These are phyloP conservation scores for Globodera ellingtonae DNA, from an alignment of 1,140 invertebrate genomes.

Conservation along the genomic window DNA sequence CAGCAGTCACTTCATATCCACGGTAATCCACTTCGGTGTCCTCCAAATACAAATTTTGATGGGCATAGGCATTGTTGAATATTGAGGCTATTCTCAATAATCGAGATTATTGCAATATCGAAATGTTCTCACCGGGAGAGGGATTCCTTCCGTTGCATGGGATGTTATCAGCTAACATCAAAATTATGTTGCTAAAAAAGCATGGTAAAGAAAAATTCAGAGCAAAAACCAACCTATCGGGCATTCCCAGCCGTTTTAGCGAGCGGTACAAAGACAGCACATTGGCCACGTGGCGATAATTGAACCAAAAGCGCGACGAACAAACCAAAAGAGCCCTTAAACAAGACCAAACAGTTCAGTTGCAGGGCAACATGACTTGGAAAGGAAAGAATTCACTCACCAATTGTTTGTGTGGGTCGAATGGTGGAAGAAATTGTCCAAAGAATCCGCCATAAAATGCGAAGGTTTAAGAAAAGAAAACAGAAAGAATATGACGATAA, in stretches of 20 bases:
- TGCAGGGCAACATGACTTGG: background rate
- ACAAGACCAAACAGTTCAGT: background rate
- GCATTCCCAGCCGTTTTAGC: slow-evolving; percentile 94
- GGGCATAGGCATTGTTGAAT: slow-evolving; percentile 95
- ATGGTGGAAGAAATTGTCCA: slow-evolving; percentile 16
- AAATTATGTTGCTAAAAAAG: slow-evolving; percentile 77
- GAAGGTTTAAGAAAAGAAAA: background rate
- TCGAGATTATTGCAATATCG: background rate
- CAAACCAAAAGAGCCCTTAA: slow-evolving; percentile 91
- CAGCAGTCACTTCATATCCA: slow-evolving; percentile 96
- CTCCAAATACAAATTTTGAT: slow-evolving; percentile 90
- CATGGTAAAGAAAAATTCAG: background rate
- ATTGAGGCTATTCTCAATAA: slow-evolving; percentile 74
- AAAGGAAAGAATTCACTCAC: background rate
- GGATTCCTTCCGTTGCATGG: slow-evolving; percentile 97
- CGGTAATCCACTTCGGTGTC: slow-evolving; percentile 99
- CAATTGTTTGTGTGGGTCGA: slow-evolving; percentile 37
- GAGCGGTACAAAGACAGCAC: slow-evolving; percentile 96
- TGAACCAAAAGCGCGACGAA: slow-evolving; percentile 98
- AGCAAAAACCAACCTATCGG: slow-evolving; percentile 73
- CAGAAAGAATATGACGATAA: background rate
- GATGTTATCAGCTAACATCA: slow-evolving; percentile 99
- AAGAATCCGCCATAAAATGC: background rate
- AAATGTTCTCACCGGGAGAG: slow-evolving; percentile 74
- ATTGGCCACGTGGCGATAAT: slow-evolving; percentile 98